phyloP scores from a whole-genome alignment of 2,888 invertebrate species.

The Criorhina ranunculi region DNA sequence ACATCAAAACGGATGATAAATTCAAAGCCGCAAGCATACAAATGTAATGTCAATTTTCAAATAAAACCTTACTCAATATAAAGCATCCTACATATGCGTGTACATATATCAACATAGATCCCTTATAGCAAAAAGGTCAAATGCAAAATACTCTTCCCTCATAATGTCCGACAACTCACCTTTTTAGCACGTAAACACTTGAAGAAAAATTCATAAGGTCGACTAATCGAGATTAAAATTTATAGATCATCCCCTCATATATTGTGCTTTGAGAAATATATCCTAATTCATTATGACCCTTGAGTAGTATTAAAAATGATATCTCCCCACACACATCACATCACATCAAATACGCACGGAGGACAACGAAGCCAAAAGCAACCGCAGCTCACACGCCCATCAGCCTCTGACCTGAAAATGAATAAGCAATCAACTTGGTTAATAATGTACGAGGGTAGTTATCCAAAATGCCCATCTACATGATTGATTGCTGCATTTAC shows the following conservation, averaged over 20 bases:
- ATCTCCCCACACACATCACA: background rate
- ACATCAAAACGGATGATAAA: slow-evolving; percentile 12
- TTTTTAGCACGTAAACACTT: slow-evolving; percentile 25
- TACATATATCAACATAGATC: background rate
- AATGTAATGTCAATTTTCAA: slow-evolving; percentile 21
- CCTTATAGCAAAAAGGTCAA: slow-evolving; percentile 1
- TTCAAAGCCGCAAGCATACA: background rate
- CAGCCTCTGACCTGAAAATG: slow-evolving; percentile 57
- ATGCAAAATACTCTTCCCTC: background rate
- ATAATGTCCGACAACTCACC: slow-evolving; percentile 6
- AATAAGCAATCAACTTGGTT: slow-evolving; percentile 71
- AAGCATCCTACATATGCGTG: background rate
- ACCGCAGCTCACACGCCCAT: slow-evolving; percentile 27
- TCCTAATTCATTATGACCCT: slow-evolving; percentile 45
- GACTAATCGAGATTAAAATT: slow-evolving; percentile 44
- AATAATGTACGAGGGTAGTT: slow-evolving; percentile 67
- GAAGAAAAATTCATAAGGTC: slow-evolving; percentile 29
- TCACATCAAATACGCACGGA: slow-evolving; percentile 15
- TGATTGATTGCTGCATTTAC: slow-evolving; percentile 71
- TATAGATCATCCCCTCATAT: slow-evolving; percentile 25
- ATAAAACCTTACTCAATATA: slow-evolving; percentile 18
- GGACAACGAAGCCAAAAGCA: background rate
- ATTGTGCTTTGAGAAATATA: slow-evolving; percentile 30
- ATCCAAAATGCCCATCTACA: slow-evolving; percentile 61
- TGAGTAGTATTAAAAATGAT: slow-evolving; percentile 51